phyloP scores from a whole-genome alignment of 2,797 vertebrate genomes.

The Dipus sagitta region DNA sequence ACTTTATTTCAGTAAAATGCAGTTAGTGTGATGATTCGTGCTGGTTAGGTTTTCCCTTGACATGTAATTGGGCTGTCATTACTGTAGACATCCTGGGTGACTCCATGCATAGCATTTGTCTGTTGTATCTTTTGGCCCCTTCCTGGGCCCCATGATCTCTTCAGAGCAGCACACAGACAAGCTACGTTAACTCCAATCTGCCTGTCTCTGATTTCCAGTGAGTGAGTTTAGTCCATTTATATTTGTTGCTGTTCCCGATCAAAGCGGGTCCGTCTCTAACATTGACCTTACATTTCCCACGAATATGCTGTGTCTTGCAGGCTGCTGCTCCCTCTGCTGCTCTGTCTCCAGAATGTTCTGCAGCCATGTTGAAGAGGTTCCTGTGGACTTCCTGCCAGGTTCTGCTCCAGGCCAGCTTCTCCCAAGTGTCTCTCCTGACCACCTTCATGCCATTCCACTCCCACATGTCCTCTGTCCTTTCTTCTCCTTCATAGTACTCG shows the following conservation, averaged over 20 bases:
- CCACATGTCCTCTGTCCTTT: neutral
- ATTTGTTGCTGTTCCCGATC: constrained; percentile 1
- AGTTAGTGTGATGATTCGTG: neutral
- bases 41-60: neutral
- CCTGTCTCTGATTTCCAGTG: neutral
- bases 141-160: neutral
- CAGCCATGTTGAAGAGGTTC: neutral
- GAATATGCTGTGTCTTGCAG: neutral
- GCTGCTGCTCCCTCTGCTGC: neutral
- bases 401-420: neutral
- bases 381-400: neutral
- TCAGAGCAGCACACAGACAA: neutral
- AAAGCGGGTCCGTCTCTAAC: neutral
- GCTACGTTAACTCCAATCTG: neutral
- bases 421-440: rapidly evolving
- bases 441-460: rapidly evolving
- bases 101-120: neutral
- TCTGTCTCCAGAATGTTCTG: neutral
- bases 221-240: constrained; percentile 11
- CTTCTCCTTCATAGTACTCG: neutral
- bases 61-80: neutral
- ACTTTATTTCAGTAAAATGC: neutral
- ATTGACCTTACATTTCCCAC: neutral
- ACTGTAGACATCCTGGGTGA: rapidly evolving
- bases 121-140: neutral